Evolutionary conservation across 2,888 invertebrate genomes (phyloP), one percentile per base, ranked within the genome.

Genomic region (Parascotia fuliginaria): DNA sequence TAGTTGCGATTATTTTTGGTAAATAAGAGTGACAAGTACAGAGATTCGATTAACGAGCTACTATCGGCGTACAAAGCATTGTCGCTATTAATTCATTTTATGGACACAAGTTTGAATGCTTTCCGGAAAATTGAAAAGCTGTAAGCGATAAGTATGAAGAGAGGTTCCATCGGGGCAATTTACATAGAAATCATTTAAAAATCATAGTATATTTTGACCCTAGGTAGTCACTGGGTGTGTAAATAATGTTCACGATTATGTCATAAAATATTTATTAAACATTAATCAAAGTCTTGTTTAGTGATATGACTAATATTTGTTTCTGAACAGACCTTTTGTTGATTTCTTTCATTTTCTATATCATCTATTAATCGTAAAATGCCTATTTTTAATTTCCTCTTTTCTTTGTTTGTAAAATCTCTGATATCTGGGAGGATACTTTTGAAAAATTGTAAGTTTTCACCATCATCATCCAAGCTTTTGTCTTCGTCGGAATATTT

Each of bases 351-450:
- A 36, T 65, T 73, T 48, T 81, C 81, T 32, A 81, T 71, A 22
- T 92, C 89, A 62, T 93, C 92, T 40, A 93, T 92, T 14, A 92
- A 66, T 61, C 89, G 80, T 14, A 93, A 73, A 44, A 93, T 81
- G 5, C 91, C 90, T 59, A 93, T 92, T 80, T 93, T 93, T 0
- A 93, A 81, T 67, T 87, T 90, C 9, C 93, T 80, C 46, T 93
- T 93, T 55, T 93, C 93, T 44, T 86, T 83, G 2, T 84, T 79
- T n/a, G 86, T 87, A 60, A 93, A 81, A 13, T 80, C 73, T 22
- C 81, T 85, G 39, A 93, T 89, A 63, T 93, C 93, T 7, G 93
- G 93, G 29, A 93, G 60, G 40, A 93, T 84, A 72, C 93, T 93
- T 61, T 84, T 87, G 39, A 93, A 93, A 73, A 93, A 93, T 48